Conservation (phyloP, 2,888 invertebrate genomes). For the Aproaerema taeniolella region DNA sequence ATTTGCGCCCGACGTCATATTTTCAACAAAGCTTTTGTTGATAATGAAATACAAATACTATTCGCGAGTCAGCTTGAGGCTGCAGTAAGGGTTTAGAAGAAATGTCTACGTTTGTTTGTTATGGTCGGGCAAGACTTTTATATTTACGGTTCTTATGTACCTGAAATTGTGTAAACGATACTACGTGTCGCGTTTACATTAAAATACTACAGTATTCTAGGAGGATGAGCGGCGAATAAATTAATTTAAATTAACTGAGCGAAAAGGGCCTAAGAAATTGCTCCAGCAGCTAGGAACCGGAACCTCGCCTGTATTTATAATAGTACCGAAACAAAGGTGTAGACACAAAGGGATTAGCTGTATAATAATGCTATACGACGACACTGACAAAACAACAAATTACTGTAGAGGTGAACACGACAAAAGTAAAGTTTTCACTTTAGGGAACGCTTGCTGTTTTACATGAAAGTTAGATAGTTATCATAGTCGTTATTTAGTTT, state of each 20-base stretch:
- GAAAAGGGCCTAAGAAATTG: constrained; percentile 63
- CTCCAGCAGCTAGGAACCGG: constrained; percentile 50
- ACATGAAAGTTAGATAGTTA: neutral
- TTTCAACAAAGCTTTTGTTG: constrained; percentile 69
- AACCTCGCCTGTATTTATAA: constrained; percentile 58
- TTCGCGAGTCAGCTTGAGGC: constrained; percentile 53
- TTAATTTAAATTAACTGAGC: constrained; percentile 69
- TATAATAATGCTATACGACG: constrained; percentile 46
- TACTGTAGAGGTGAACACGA: constrained; percentile 16
- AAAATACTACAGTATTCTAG: constrained; percentile 44
- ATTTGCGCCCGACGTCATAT: constrained; percentile 68
- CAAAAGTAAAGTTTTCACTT: constrained; percentile 21
- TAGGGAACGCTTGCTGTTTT: neutral
- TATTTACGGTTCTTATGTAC: neutral
- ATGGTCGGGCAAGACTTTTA: neutral
- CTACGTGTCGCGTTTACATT: constrained; percentile 26
- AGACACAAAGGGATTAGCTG: constrained; percentile 55
- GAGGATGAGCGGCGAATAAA: constrained; percentile 56
- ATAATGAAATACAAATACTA: constrained; percentile 73
- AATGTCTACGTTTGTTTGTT: constrained; percentile 32
- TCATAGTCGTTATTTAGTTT: too few relatives aligned
- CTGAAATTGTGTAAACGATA: neutral
- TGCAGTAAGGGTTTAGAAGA: constrained; percentile 50
- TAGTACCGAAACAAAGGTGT: constrained; percentile 59
- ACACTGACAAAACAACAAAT: constrained; percentile 33